Evolutionary conservation across 92 coral and sea anemone species (phyloP).

Genomic region (Zoanthus gigantus): DNA sequence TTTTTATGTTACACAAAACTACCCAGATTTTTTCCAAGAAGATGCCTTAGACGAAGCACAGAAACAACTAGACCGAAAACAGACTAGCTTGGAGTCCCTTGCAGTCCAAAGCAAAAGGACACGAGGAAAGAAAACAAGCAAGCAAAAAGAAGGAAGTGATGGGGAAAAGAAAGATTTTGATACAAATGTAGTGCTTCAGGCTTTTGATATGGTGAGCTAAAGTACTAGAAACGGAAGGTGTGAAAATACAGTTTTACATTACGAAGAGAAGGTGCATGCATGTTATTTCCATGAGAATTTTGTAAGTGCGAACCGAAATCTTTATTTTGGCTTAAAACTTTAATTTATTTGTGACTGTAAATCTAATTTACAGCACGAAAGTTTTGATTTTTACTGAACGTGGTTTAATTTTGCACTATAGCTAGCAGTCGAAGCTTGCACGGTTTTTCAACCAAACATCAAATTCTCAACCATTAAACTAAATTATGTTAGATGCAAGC

Average conservation of each 20-base stretch:
- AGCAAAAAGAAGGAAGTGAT: background rate
- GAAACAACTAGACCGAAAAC: conserved; percentile 25
- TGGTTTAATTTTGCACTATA: background rate
- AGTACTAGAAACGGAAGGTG: background rate
- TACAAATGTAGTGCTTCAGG: conserved; percentile 25
- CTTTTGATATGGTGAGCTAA: conserved; percentile 36
- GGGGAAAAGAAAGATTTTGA: conserved; percentile 12
- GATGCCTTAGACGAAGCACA: conserved; percentile 29
- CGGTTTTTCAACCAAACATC: background rate
- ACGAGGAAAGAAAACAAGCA: background rate
- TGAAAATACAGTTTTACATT: background rate
- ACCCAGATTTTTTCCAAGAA: conserved; percentile 40
- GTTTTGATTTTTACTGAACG: background rate
- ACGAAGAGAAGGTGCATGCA: background rate
- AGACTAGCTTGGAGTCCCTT: background rate
- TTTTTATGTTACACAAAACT: conserved; percentile 26
- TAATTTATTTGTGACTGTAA: background rate
- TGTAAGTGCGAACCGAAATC: background rate
- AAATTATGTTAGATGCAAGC: background rate
- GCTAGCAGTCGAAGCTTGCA: background rate
- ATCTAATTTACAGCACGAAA: background rate
- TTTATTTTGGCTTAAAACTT: background rate
- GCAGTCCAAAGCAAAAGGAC: background rate
- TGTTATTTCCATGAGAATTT: background rate
- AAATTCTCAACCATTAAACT: background rate